Conservation (phyloP, 2,113 vertebrate genomes). For the Reinhardtius hippoglossoides region DNA sequence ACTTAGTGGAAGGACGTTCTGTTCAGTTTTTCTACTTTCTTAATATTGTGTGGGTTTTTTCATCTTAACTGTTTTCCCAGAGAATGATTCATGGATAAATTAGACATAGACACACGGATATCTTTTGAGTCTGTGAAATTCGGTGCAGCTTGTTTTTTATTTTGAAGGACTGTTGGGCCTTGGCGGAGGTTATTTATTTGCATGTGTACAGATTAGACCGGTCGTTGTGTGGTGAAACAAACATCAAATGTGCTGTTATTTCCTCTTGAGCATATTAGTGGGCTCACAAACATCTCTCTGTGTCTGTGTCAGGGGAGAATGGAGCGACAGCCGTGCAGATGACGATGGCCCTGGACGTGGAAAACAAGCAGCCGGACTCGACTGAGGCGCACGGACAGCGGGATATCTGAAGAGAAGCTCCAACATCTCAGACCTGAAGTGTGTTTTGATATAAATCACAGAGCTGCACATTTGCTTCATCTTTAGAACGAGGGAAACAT, state of each 20-base stretch:
- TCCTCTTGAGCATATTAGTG: background rate
- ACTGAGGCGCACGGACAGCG: slow-evolving; percentile 24
- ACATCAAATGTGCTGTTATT: too few species aligned
- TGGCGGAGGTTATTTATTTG: background rate
- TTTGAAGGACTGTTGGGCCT: background rate
- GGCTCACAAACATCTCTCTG: background rate
- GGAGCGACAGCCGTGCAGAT: slow-evolving; percentile 62
- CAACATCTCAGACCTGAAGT: background rate
- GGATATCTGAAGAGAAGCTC: slow-evolving; percentile 52
- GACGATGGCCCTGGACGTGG: slow-evolving; percentile 64
- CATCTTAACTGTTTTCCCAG: too few species aligned
- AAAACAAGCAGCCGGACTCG: slow-evolving; percentile 47
- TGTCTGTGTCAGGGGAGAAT: slow-evolving; percentile 28
- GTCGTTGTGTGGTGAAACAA: too few species aligned
- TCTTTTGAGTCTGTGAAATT: background rate
- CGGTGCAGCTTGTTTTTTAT: background rate
- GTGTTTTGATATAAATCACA: background rate
- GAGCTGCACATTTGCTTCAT: background rate
- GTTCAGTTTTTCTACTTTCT: too few species aligned
- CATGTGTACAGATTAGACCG: too few species aligned
- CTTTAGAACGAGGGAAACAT: background rate
- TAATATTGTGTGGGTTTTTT: too few species aligned
- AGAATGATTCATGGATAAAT: too few species aligned
- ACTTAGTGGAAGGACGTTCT: too few species aligned
- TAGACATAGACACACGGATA: background rate